These are phyloP conservation scores for Montipora foliosa DNA, from an alignment of 64 coral and sea anemone genomes.

Conservation along the genomic window DNA sequence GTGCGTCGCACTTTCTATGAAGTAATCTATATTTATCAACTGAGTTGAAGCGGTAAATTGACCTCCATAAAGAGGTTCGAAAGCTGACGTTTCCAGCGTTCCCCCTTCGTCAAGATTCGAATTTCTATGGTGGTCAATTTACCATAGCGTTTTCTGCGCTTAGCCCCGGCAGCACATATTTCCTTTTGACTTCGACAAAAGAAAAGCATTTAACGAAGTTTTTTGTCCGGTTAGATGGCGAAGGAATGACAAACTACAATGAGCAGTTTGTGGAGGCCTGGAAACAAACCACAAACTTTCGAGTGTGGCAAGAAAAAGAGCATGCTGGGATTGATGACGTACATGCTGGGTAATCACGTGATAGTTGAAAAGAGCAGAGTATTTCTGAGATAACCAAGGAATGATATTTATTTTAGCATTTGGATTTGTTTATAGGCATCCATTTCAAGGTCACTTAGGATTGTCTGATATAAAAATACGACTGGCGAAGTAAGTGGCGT, in stretches of 20 bases:
- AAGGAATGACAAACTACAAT: slow-evolving; percentile 88
- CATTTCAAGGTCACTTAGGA: slow-evolving; percentile 93
- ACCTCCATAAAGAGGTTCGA: too few species aligned
- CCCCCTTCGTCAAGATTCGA: too few species aligned
- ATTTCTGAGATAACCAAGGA: too few species aligned
- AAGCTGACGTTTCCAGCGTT: too few species aligned
- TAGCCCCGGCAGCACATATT: too few species aligned
- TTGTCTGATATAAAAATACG: slow-evolving; percentile 90
- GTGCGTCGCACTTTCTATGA: too few species aligned
- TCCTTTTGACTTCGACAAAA: too few species aligned
- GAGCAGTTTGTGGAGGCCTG: slow-evolving; percentile 76
- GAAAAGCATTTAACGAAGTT: not conserved
- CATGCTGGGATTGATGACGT: slow-evolving; percentile 93
- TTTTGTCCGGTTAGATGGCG: slow-evolving; percentile 35
- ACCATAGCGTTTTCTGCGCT: too few species aligned
- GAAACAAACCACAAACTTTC: slow-evolving; percentile 83
- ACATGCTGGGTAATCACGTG: slow-evolving; percentile 80
- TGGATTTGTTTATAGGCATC: slow-evolving; percentile 57
- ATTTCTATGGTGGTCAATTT: too few species aligned
- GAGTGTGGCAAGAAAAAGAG: slow-evolving; percentile 66
- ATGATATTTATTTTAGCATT: not conserved
- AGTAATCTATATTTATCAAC: too few species aligned
- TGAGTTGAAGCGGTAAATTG: too few species aligned
- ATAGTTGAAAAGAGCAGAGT: not conserved
- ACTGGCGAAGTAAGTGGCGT: slow-evolving; percentile 40